phyloP scores from a whole-genome alignment of 2,888 invertebrate species.

The Craniophora ligustri region DNA sequence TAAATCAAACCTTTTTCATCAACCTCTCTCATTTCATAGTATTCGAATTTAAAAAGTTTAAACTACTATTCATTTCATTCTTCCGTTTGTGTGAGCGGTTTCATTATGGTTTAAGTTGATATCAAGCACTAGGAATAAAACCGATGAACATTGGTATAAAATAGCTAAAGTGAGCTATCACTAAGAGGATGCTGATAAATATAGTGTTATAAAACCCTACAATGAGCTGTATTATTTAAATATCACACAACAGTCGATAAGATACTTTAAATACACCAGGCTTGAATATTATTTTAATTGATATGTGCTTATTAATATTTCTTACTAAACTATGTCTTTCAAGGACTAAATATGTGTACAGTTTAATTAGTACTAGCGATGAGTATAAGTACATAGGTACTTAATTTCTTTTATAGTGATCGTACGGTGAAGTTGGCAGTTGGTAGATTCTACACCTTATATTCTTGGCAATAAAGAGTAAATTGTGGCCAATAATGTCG shows the following conservation, averaged over 20 bases:
- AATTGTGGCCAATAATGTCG: neutral
- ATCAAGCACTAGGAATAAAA: neutral
- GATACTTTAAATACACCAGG: constrained; percentile 3
- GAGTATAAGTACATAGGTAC: neutral
- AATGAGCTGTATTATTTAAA: constrained; percentile 15
- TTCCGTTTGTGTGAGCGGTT: no score
- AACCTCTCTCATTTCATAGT: no score
- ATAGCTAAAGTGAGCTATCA: neutral
- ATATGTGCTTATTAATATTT: constrained; percentile 28
- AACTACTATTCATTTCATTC: no score
- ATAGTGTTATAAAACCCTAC: constrained; percentile 19
- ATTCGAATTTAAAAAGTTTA: no score
- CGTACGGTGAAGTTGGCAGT: neutral
- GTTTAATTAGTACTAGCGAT: neutral
- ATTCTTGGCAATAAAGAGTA: neutral
- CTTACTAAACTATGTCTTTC: neutral
- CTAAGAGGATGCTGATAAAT: neutral
- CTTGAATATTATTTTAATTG: constrained; percentile 17
- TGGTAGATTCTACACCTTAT: neutral
- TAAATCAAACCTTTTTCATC: no score
- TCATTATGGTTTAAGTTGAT: no score
- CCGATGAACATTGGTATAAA: constrained; percentile 2
- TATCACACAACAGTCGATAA: constrained; percentile 12
- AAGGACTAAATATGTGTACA: neutral
- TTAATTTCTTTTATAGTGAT: neutral